A percentile compares a stretch with the other conserved stretches of the same genome.
phyloP scores from a whole-genome alignment of 1,140 invertebrate species.

The Pseudomyrmex concolor region DNA sequence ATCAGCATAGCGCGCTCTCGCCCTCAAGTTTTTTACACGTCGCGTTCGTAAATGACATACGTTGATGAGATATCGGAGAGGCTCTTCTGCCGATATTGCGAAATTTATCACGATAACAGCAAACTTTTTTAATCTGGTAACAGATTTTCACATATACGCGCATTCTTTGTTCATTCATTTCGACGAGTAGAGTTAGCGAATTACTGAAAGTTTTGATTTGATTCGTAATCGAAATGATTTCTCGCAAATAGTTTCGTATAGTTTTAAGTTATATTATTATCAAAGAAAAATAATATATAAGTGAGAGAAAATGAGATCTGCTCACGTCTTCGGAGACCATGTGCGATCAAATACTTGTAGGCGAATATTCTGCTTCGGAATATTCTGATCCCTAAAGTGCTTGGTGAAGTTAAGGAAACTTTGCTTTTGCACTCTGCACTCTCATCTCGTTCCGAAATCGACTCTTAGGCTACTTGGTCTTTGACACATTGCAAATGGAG shows the following conservation, averaged over 20 bases:
- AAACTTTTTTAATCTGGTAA: constrained; percentile 53
- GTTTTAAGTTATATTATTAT: background rate
- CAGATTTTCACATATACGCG: constrained; percentile 9
- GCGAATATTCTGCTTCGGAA: background rate
- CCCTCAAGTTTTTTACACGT: constrained; percentile 23
- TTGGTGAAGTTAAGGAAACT: constrained; percentile 32
- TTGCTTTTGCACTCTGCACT: background rate
- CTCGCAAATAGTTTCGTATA: background rate
- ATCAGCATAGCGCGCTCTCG: constrained; percentile 29
- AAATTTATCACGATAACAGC: constrained; percentile 29
- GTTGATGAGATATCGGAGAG: constrained; percentile 30
- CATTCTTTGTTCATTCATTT: constrained; percentile 42
- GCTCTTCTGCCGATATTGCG: constrained; percentile 25
- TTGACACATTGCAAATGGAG: constrained; percentile 41
- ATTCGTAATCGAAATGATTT: constrained; percentile 6
- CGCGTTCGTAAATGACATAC: constrained; percentile 34
- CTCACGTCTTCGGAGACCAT: background rate
- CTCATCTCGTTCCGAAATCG: background rate
- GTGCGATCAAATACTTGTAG: background rate
- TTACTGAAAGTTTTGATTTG: constrained; percentile 28
- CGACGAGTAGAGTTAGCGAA: background rate
- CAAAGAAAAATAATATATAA: background rate
- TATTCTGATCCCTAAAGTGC: constrained; percentile 13
- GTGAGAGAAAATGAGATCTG: background rate
- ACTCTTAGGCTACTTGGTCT: constrained; percentile 20